Base-by-base conservation (phyloP, 2,797 vertebrate genomes). In the Bovichtus diacanthus region DNA sequence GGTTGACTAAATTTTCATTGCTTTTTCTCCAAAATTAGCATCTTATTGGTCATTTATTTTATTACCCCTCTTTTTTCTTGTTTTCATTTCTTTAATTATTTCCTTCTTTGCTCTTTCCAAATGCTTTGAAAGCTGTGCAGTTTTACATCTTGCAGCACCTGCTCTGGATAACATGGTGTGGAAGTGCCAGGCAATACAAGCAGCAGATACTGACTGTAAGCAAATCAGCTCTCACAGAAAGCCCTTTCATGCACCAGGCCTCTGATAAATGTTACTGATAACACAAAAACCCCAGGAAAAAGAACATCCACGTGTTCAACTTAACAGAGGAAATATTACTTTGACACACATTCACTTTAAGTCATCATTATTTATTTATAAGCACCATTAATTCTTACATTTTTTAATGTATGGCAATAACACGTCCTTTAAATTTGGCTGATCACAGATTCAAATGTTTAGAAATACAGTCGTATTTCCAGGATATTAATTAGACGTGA, bases 191-290 rank as follows among this genome's bases (percentile, higher is more conserved):
- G 27, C 6, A 58, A 66, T 29, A 19, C 36, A 65, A 81, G 36
- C 25, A 67, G 61, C 16, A 53, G 56, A 59, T 13, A 58, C 9
- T 58, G n/a, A 70, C 39, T 47, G 31, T 60, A 67, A 56, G 73
- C 60, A 43, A 70, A 73, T 21, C 43, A 69, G 53, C 25, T 23
- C 23, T 51, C 11, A 81, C 63, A 77, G 60, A 77, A 31, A 74
- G 10, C 9, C 53, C 63, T 64, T 85, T 75, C 63, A 80, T 75
- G 60, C 43, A 13, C 2, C 16, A 53, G 12, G 19, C 25, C 9
- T 63, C 63, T 65, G 50, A 72, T 38, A 9, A 34, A 19, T 13
- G 53, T 60, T 27, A 13, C 50, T 71, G 68, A 82, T 71, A 71
- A 74, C 38, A 71, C 19, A 4, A 49, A 56, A 66, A 50, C 38